Base-by-base conservation (phyloP, 2,888 invertebrate species). In the Dasypolia templi region DNA sequence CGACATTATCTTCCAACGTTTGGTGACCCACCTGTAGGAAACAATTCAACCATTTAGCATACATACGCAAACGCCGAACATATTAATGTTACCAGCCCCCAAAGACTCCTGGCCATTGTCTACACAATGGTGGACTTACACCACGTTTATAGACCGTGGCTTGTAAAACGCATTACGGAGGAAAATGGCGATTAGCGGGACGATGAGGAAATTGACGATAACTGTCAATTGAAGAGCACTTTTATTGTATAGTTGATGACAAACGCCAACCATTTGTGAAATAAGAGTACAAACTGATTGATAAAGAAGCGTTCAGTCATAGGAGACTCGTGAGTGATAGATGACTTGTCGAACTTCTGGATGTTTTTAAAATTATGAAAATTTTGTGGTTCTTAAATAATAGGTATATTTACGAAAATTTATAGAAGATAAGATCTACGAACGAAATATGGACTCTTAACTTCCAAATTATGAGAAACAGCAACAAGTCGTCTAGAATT, bases 1-100 rank as follows among this genome's bases (percentile, higher is more conserved):
- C 70, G 75, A 65, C 35, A 35, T 35, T 75, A n/a, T 14, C 22
- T 11, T 14, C 35, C 11, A 67, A 65, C 35, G 66, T 56, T 85
- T 94, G 90, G 94, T 90, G 55, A 88, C 90, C 89, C 89, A 92
- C 76, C 44, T 56, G 79, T 88, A 90, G 91, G 90, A 92, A 93
- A 94, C 93, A 94, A 95, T 94, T 90, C 90, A 88, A 90, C 90
- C 93, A 93, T 95, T 95, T 95, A 95, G 94, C 95, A 91, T 94
- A 92, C 92, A 92, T 91, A 93, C 92, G 94, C 92, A 94, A 93
- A 90, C 86, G 86, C 85, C 88, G 87, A 85, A 83, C 84, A 75
- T 76, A 79, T 82, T 81, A 86, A 83, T 82, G 80, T 77, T 79
- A 75, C 75, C 74, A 86, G 80, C 72, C 83, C 77, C 77, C 74